Conservation (phyloP, 2,113 vertebrate genomes). For the Siniperca knerii region DNA sequence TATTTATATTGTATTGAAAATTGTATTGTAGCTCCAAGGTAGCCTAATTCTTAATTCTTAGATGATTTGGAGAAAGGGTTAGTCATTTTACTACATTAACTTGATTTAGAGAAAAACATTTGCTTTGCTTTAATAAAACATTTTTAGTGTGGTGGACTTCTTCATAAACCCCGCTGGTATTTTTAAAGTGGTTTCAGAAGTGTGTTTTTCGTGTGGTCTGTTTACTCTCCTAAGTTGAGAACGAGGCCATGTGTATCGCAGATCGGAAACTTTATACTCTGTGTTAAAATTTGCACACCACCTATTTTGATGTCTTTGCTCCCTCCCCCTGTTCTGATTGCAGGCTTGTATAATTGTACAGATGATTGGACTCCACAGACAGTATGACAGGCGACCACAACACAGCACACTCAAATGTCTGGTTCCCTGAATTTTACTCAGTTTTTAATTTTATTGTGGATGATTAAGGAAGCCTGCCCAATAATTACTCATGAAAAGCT, state of each 20-base stretch:
- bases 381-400: constrained; percentile 75
- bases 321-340: constrained; percentile 69
- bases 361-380: constrained; percentile 74
- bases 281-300: constrained; percentile 73
- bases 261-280: constrained; percentile 74
- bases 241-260: constrained; percentile 67
- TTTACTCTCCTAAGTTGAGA: constrained; percentile 70
- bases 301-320: constrained; percentile 74
- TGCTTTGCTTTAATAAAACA: constrained; percentile 61
- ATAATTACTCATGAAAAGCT: constrained; percentile 83
- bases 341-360: constrained; percentile 78
- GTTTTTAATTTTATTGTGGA: constrained; percentile 80
- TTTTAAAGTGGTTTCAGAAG: constrained; percentile 75
- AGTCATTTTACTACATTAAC: constrained; percentile 44
- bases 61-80: constrained; percentile 31
- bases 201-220: constrained; percentile 75
- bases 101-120: constrained; percentile 63
- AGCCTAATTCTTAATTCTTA: background rate
- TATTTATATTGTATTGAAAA: background rate
- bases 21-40: constrained; percentile 25
- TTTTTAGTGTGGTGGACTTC: constrained; percentile 64
- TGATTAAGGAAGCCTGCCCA: constrained; percentile 81
- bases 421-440: constrained; percentile 74
- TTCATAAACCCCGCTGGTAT: constrained; percentile 67
- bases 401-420: constrained; percentile 72